Conservation (phyloP, 2,797 vertebrate species). For the Taenioides sp. region DNA sequence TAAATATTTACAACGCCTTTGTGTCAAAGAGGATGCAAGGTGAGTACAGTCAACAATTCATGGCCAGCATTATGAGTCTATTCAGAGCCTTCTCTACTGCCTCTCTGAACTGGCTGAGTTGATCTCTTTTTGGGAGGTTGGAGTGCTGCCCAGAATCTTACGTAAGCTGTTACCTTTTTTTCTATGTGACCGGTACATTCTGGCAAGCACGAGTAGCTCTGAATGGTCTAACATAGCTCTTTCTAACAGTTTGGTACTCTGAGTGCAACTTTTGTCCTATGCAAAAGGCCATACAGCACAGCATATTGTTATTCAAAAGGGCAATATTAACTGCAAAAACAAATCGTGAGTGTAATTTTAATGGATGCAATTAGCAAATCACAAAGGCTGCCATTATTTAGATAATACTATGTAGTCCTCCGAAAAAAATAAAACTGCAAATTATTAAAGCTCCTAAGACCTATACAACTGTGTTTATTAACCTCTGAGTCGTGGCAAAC, state of each 20-base stretch:
- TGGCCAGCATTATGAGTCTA: constrained; percentile 21
- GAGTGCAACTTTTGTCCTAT: constrained; percentile 5
- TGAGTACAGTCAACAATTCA: constrained; percentile 36
- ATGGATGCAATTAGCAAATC: background rate
- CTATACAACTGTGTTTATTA: too few relatives aligned
- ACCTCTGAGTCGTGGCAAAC: too few relatives aligned
- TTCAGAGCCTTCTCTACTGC: constrained; percentile 16
- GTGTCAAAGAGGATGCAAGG: constrained; percentile 34
- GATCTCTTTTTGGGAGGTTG: constrained; percentile 32
- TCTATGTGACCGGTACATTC: constrained; percentile 26
- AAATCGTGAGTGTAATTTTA: background rate
- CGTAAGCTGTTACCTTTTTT: constrained; percentile 41
- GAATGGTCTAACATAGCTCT: constrained; percentile 23
- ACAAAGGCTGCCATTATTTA: background rate
- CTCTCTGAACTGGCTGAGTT: constrained; percentile 14
- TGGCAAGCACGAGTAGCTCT: constrained; percentile 23
- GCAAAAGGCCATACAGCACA: background rate
- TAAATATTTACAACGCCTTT: constrained; percentile 59
- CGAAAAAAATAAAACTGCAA: background rate
- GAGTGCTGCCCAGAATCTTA: constrained; percentile 42
- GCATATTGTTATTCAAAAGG: background rate
- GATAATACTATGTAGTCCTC: background rate
- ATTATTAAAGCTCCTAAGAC: too few relatives aligned
- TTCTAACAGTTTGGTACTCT: constrained; percentile 25
- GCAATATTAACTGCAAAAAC: background rate